A percentile compares a stretch with the other conserved stretches of the same genome.
phyloP scores from a whole-genome alignment of 2,113 vertebrate genomes.

The Ciconia boyciana region DNA sequence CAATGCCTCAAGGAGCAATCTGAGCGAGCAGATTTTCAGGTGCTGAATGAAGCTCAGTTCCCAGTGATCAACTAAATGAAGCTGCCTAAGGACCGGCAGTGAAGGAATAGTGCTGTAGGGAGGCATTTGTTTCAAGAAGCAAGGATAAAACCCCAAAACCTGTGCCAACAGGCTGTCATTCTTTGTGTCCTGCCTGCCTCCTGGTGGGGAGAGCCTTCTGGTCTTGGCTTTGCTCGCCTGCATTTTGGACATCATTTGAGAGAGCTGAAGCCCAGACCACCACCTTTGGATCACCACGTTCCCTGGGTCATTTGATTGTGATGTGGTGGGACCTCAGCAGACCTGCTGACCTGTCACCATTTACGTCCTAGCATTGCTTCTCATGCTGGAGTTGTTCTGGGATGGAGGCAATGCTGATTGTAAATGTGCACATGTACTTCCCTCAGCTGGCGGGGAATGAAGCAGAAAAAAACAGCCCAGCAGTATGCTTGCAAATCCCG shows the following conservation, averaged over 20 bases:
- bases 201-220: background rate
- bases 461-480: background rate
- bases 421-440: background rate
- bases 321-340: background rate
- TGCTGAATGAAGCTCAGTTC: background rate
- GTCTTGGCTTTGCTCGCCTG: background rate
- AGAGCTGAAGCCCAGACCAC: background rate
- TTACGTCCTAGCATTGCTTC: background rate
- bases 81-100: background rate
- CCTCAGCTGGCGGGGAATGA: background rate
- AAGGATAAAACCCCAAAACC: background rate
- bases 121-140: background rate
- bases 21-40: background rate
- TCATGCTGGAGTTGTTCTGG: background rate
- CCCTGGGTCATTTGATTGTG: rapidly evolving
- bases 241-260: background rate
- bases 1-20: background rate
- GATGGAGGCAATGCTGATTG: background rate
- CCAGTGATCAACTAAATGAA: background rate
- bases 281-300: background rate
- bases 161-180: background rate
- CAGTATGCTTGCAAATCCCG: background rate
- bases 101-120: background rate
- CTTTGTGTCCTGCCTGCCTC: background rate
- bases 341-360: background rate